phyloP scores from a whole-genome alignment of 2,888 invertebrate species.

The Bimastos eiseni region DNA sequence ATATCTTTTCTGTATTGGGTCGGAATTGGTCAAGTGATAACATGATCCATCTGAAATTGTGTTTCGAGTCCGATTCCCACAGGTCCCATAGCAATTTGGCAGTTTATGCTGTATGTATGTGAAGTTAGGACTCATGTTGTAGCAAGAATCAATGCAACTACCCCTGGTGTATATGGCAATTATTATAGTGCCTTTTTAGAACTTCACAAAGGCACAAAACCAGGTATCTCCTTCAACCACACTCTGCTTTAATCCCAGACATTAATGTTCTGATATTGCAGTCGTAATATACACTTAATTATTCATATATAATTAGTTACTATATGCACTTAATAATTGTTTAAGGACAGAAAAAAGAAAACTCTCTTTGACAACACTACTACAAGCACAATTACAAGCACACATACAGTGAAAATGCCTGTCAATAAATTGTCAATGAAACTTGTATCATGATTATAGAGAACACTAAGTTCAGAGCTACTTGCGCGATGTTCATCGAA shows the following conservation, averaged over 20 bases:
- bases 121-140: not conserved
- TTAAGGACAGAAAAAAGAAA: not conserved
- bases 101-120: not conserved
- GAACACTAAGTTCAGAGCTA: not conserved
- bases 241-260: too few relatives aligned
- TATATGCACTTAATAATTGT: not conserved
- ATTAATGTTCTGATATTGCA: too few relatives aligned
- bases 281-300: too few relatives aligned
- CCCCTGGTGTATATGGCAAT: too few relatives aligned
- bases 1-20: not conserved
- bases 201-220: too few relatives aligned
- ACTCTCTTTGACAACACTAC: not conserved
- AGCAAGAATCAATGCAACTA: not conserved
- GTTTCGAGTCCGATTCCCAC: not conserved
- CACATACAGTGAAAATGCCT: not conserved
- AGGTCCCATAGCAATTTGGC: not conserved
- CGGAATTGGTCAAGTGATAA: not conserved
- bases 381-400: not conserved
- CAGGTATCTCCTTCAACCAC: too few relatives aligned
- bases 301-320: not conserved
- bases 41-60: not conserved
- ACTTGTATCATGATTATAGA: not conserved
- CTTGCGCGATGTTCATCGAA: not conserved
- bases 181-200: too few relatives aligned
- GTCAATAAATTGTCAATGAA: not conserved